Evolutionary conservation across 2,797 vertebrate species (phyloP), one percentile per base, ranked within the genome.

Genomic region (Ctenopoma multispine): DNA sequence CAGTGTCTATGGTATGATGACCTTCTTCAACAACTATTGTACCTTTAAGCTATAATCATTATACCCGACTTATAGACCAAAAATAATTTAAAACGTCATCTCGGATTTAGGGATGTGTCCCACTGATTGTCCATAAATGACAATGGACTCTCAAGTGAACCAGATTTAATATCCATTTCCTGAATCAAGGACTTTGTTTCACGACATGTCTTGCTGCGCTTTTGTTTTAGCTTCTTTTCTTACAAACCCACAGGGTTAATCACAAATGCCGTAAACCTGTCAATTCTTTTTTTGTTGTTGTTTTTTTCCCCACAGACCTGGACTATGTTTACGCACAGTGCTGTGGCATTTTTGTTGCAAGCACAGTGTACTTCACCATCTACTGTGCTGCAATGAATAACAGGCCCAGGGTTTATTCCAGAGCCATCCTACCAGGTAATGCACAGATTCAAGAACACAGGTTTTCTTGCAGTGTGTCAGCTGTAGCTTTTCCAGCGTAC

Each of bases 291-390:
- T 31, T 0, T 0, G 1, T 6, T 31, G 6, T 31, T 29, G 18
- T 69, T 24, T 48, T 29, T 18, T 63, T 44, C n/a, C n/a, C 14
- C 34, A 73, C 92, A 98, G 97, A 97, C 86, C 89, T 96, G 31
- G 96, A 98, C 85, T 98, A 98, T 15, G 91, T 97, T 20, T 94
- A 94, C 72, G 94, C 96, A 5, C 95, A 96, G 67, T 95, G 92
- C 75, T 96, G 91, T 7, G 96, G 96, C 38, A 96, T 96, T 80
- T 97, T 98, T 85, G 72, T 96, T 49, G 90, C 93, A 1, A 98
- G 96, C 82, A 96, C 96, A 0, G 5, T 96, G 46, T 98, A 97
- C 81, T 98, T 98, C 79, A 69, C 95, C 47, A 89, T 94, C 53
- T 98, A 98, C 83, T 97, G 96, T 61, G 84, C 88, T 36, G 83